Conservation (phyloP, 2,888 invertebrate species). For the Nyleta sp. region DNA sequence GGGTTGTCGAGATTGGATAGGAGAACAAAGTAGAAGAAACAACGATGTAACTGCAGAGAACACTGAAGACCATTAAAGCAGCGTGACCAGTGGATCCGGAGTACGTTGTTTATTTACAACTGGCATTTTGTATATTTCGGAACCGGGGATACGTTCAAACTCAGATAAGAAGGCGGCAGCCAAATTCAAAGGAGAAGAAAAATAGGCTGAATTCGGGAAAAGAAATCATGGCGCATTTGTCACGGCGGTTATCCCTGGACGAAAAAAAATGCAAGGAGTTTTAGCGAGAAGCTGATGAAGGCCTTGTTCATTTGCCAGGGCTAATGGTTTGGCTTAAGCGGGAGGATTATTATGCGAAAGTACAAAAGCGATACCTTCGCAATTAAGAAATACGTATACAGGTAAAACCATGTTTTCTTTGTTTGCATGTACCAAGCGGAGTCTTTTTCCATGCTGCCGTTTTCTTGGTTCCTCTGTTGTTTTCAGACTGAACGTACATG, state of each 20-base stretch:
- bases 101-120: constrained; percentile 9
- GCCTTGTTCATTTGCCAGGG: constrained; percentile 70
- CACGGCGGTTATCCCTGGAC: constrained; percentile 38
- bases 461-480: constrained; percentile 63
- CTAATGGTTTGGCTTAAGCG: constrained; percentile 73
- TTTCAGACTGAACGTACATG: constrained; percentile 63
- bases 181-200: constrained; percentile 12
- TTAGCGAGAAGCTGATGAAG: constrained; percentile 45
- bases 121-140: not conserved
- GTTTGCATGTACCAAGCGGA: constrained; percentile 63
- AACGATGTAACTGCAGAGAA: constrained; percentile 20
- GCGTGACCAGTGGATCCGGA: not conserved
- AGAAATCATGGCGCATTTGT: constrained; percentile 41
- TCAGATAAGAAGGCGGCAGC: too few species aligned
- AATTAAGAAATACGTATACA: constrained; percentile 75
- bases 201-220: constrained; percentile 1
- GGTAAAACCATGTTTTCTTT: constrained; percentile 67
- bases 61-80: not conserved
- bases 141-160: not conserved
- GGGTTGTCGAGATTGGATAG: constrained; percentile 41
- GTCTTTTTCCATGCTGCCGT: constrained; percentile 59
- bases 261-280: constrained; percentile 26
- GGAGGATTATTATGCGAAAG: constrained; percentile 78
- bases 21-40: constrained; percentile 34
- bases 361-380: constrained; percentile 80